Conservation (phyloP, 2,113 vertebrate genomes). For the Muscicapa adusta region DNA sequence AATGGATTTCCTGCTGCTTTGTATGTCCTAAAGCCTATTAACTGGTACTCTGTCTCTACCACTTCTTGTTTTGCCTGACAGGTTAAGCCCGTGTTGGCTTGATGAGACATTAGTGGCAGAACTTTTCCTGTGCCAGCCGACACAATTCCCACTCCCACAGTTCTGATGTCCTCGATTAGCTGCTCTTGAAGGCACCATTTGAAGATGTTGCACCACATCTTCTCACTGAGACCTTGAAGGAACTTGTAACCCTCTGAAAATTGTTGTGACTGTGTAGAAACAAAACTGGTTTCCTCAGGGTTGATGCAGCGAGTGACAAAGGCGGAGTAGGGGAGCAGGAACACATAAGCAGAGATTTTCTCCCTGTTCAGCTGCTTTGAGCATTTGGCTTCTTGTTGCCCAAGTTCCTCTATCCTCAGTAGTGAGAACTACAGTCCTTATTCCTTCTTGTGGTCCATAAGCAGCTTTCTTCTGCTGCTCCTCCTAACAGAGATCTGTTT, state of each 20-base stretch:
- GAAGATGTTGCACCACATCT: background rate
- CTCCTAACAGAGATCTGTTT: background rate
- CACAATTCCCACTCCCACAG: background rate
- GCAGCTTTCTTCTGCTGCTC: background rate
- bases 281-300: background rate
- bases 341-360: background rate
- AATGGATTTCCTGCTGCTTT: constrained; percentile 51
- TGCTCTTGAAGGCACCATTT: background rate
- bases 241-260: background rate
- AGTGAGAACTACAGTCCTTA: background rate
- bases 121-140: background rate
- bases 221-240: background rate
- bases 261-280: background rate
- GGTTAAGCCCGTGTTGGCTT: background rate
- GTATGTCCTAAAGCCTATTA: constrained; percentile 43
- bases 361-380: background rate
- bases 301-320: background rate
- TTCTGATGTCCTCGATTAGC: background rate
- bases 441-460: background rate
- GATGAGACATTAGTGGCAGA: background rate
- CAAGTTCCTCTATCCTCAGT: background rate
- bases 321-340: background rate
- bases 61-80: constrained; percentile 38
- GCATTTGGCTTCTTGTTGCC: background rate
- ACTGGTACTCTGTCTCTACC: constrained; percentile 10